phyloP scores from a whole-genome alignment of 2,797 vertebrate genomes.

The Typhlichthys subterraneus region DNA sequence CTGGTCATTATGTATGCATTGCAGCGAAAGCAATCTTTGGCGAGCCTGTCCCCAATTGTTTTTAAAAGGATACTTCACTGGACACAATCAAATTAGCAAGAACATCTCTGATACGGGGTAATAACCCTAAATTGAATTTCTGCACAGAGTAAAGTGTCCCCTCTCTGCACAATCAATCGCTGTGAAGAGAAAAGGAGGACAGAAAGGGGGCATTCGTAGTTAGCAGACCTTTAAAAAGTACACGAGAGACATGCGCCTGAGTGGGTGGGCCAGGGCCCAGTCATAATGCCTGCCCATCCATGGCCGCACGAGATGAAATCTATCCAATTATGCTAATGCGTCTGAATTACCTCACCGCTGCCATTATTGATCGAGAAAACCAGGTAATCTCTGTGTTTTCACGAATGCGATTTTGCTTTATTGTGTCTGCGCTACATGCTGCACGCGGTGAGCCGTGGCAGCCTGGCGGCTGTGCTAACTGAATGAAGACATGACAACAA shows the following conservation, averaged over 20 bases:
- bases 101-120: conserved; percentile 78
- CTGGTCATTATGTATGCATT: conserved; percentile 71
- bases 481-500: conserved; percentile 63
- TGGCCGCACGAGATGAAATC: conserved; percentile 54
- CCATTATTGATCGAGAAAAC: conserved; percentile 38
- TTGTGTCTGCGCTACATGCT: conserved; percentile 43
- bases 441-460: conserved; percentile 35
- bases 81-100: conserved; percentile 78
- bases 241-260: conserved; percentile 59
- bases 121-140: conserved; percentile 80
- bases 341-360: conserved; percentile 58
- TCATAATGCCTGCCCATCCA: conserved; percentile 48
- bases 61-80: conserved; percentile 78
- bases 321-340: conserved; percentile 66
- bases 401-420: conserved; percentile 36
- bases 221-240: conserved; percentile 70
- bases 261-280: conserved; percentile 43
- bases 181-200: conserved; percentile 71
- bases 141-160: conserved; percentile 67
- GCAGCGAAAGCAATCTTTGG: conserved; percentile 72
- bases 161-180: conserved; percentile 73
- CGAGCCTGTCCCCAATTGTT: conserved; percentile 72
- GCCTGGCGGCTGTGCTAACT: conserved; percentile 43
- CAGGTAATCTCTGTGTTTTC: conserved; percentile 44
- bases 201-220: conserved; percentile 66